phyloP scores from a whole-genome alignment of 2,888 invertebrate genomes.

The Ochropleura plecta region DNA sequence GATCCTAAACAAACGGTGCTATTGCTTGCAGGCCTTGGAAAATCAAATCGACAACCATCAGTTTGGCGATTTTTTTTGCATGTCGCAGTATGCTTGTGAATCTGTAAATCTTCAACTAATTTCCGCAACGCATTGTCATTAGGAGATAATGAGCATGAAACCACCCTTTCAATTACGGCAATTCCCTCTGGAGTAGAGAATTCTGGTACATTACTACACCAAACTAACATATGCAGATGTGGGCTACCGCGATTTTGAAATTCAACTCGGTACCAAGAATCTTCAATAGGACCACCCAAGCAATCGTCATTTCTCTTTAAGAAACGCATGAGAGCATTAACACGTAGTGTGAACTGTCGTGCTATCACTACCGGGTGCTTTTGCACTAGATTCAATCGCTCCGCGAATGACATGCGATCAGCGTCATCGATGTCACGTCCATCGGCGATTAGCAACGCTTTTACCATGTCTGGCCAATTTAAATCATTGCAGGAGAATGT shows the following conservation, averaged over 20 bases:
- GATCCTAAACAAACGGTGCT: conserved; percentile 56
- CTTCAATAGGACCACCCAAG: conserved; percentile 9
- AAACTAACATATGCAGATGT: conserved; percentile 67
- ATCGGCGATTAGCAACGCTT: conserved; percentile 66
- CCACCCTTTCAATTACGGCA: conserved; percentile 58
- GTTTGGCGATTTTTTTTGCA: conserved; percentile 58
- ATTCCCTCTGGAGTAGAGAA: conserved; percentile 57
- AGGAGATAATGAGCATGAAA: conserved; percentile 62
- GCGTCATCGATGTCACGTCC: background rate
- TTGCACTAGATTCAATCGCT: conserved; percentile 26
- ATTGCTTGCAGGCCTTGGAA: conserved; percentile 59
- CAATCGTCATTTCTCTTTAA: background rate
- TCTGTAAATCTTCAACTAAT: conserved; percentile 50
- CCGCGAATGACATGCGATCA: conserved; percentile 21
- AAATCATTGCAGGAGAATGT: conserved; percentile 68
- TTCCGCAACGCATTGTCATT: background rate
- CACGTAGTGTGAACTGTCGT: conserved; percentile 27
- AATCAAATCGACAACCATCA: conserved; percentile 60
- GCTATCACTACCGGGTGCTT: conserved; percentile 31
- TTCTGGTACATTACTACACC: conserved; percentile 61
- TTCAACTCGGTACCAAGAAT: conserved; percentile 68
- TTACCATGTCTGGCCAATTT: conserved; percentile 71
- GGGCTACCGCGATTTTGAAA: conserved; percentile 72
- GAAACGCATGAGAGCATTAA: conserved; percentile 48
- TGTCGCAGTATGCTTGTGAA: conserved; percentile 62